phyloP scores from a whole-genome alignment of 1,140 invertebrate species.

The Mycetomoellerius zeteki region DNA sequence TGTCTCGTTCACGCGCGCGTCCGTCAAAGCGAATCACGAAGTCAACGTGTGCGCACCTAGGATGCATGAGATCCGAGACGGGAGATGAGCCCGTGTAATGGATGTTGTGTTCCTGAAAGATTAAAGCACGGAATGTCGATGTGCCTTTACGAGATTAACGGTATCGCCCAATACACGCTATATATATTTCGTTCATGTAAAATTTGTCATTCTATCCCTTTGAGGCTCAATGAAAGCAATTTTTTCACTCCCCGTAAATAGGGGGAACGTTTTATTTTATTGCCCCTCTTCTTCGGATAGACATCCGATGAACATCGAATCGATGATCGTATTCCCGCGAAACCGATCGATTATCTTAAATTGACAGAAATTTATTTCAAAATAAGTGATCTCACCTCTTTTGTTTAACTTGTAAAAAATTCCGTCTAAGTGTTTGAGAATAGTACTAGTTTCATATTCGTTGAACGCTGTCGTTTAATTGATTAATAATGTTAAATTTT shows the following conservation, averaged over 20 bases:
- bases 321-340: slow-evolving; percentile 18
- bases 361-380: slow-evolving; percentile 15
- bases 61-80: slow-evolving; percentile 38
- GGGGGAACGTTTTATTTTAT: background rate
- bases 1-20: slow-evolving; percentile 77
- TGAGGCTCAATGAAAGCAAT: background rate
- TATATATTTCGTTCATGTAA: slow-evolving; percentile 14
- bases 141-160: slow-evolving; percentile 38
- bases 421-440: background rate
- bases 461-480: slow-evolving; percentile 41
- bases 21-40: slow-evolving; percentile 76
- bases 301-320: background rate
- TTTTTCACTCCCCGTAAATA: slow-evolving; percentile 2
- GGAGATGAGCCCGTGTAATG: slow-evolving; percentile 49
- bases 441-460: background rate
- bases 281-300: background rate
- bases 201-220: slow-evolving; percentile 24
- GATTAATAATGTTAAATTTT: slow-evolving; percentile 60
- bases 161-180: slow-evolving; percentile 15
- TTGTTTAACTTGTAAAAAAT: slow-evolving; percentile 17
- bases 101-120: slow-evolving; percentile 60
- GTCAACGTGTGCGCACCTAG: slow-evolving; percentile 46
- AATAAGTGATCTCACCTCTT: background rate
- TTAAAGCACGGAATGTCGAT: slow-evolving; percentile 50
- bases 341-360: slow-evolving; percentile 30